phyloP scores from a whole-genome alignment of 2,888 invertebrate genomes.

The Unio pictorum region DNA sequence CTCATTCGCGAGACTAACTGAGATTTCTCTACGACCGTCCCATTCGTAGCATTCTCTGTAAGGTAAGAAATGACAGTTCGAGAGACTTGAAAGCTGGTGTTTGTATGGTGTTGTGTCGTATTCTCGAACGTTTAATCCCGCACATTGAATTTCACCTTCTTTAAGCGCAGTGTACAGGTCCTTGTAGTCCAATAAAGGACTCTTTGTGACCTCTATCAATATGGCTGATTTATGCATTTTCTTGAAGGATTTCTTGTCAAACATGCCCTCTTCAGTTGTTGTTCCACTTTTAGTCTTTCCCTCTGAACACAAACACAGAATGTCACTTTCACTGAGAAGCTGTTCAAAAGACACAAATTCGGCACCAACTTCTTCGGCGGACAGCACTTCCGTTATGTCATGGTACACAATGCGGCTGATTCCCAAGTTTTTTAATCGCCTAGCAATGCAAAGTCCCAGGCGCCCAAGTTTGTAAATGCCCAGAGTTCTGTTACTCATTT shows the following conservation, averaged over 20 bases:
- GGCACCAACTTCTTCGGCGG: constrained; percentile 76
- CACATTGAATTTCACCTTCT: constrained; percentile 81
- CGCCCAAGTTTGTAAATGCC: constrained; percentile 68
- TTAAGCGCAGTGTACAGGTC: constrained; percentile 84
- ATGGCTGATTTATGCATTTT: constrained; percentile 90
- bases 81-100: constrained; percentile 81
- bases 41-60: constrained; percentile 38
- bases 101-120: constrained; percentile 79
- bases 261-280: constrained; percentile 73
- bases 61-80: constrained; percentile 87
- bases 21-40: constrained; percentile 35
- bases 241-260: constrained; percentile 82
- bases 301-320: constrained; percentile 85
- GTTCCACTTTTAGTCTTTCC: constrained; percentile 81
- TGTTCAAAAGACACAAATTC: constrained; percentile 80
- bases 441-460: constrained; percentile 79
- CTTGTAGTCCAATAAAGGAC: constrained; percentile 79
- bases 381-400: constrained; percentile 76
- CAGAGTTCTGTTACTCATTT: constrained; percentile 78
- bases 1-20: constrained; percentile 23
- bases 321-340: constrained; percentile 84
- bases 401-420: constrained; percentile 81
- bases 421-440: constrained; percentile 82
- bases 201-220: constrained; percentile 87
- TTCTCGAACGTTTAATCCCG: constrained; percentile 91